Percentiles rank a stretch among this genome's conserved stretches.
Evolutionary conservation across 2,888 invertebrate species (phyloP).

Genomic region (Eudemis profundana): DNA sequence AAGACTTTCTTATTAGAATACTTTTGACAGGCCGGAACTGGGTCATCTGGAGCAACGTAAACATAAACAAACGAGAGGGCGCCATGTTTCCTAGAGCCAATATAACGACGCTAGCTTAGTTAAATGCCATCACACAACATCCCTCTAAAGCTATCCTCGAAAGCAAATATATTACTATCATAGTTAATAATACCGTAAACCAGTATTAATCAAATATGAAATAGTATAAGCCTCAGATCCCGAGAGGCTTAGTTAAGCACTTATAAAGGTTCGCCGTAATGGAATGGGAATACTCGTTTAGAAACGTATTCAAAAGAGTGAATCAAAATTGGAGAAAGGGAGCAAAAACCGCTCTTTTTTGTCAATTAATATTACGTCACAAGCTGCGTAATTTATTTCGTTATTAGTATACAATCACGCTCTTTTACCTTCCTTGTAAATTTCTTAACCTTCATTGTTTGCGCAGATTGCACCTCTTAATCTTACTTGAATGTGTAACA

Average conservation of each 20-base stretch:
- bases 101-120: constrained; percentile 55
- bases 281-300: constrained; percentile 4
- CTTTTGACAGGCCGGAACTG: constrained; percentile 39
- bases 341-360: neutral
- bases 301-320: constrained; percentile 4
- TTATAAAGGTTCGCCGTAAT: constrained; percentile 23
- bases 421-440: neutral
- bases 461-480: constrained; percentile 18
- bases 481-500: constrained; percentile 22
- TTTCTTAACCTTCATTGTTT: constrained; percentile 11
- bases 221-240: constrained; percentile 21
- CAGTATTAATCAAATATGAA: constrained; percentile 34
- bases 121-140: constrained; percentile 45
- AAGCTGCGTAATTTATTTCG: constrained; percentile 3
- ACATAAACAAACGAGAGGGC: constrained; percentile 64
- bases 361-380: neutral
- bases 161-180: constrained; percentile 31
- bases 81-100: constrained; percentile 61
- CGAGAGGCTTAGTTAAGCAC: constrained; percentile 13
- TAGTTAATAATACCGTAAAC: constrained; percentile 26
- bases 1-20: constrained; percentile 30
- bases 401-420: neutral
- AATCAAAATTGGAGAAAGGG: constrained; percentile 5
- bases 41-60: constrained; percentile 52
- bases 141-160: constrained; percentile 44